phyloP scores from a whole-genome alignment of 2,113 vertebrate species.

The Caretta caretta region DNA sequence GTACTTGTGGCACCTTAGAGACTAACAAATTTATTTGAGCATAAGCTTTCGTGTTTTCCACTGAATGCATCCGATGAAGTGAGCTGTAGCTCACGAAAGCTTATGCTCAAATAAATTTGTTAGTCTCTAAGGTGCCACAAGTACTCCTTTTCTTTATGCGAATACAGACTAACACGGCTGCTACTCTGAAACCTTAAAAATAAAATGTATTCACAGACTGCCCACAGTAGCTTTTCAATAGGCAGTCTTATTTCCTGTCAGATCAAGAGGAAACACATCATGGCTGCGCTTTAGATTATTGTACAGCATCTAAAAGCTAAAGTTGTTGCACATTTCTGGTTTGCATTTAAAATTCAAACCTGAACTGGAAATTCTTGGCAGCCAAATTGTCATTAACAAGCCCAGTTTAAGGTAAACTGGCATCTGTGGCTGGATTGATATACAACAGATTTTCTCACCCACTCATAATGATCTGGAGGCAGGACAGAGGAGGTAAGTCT shows the following conservation, averaged over 20 bases:
- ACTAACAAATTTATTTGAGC: too few relatives aligned
- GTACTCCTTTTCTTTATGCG: too few relatives aligned
- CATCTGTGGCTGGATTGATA: slow-evolving; percentile 18
- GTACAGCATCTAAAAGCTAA: slow-evolving; percentile 27
- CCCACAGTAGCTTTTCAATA: slow-evolving; percentile 1
- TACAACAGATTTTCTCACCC: slow-evolving; percentile 10
- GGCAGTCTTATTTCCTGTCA: slow-evolving; percentile 63
- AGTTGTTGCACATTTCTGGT: slow-evolving; percentile 8
- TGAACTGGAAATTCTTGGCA: slow-evolving; percentile 41
- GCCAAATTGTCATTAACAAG: not conserved
- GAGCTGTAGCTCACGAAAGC: too few relatives aligned
- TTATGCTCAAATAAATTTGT: too few relatives aligned
- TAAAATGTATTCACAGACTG: not conserved
- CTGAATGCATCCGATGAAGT: too few relatives aligned
- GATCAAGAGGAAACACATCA: slow-evolving; percentile 59
- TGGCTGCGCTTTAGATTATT: slow-evolving; percentile 11
- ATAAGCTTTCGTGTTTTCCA: too few relatives aligned
- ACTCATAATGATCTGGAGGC: slow-evolving; percentile 34
- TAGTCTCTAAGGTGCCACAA: too few relatives aligned
- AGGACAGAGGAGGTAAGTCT: slow-evolving; percentile 69
- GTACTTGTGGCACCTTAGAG: too few relatives aligned
- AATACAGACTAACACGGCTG: too few relatives aligned
- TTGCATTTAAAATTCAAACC: slow-evolving; percentile 33
- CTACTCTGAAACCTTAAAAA: not conserved
- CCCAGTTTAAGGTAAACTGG: slow-evolving; percentile 48